These are phyloP conservation scores for Parnassius mnemosyne DNA, from an alignment of 2,888 invertebrate genomes.

Conservation along the genomic window DNA sequence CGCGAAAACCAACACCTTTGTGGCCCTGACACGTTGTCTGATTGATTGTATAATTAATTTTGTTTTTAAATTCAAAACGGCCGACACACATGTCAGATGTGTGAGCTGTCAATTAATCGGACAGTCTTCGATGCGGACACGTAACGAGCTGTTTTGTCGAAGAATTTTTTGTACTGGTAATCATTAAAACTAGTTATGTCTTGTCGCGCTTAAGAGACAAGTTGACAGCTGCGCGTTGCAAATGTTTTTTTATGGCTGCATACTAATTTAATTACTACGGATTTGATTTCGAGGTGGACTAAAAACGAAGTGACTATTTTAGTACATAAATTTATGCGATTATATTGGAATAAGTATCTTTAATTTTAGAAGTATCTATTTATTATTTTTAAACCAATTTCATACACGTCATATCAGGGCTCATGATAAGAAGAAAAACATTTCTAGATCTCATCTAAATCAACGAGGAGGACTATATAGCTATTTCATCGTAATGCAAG, in stretches of 20 bases:
- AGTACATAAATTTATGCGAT: too few relatives aligned
- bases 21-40: slow-evolving; percentile 70
- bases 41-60: slow-evolving; percentile 80
- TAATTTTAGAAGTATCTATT: too few relatives aligned
- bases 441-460: too few relatives aligned
- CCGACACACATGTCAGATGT: slow-evolving; percentile 60
- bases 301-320: too few relatives aligned
- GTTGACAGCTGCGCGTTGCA: slow-evolving; percentile 58
- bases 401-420: too few relatives aligned
- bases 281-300: slow-evolving; percentile 9
- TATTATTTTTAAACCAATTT: too few relatives aligned
- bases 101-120: slow-evolving; percentile 75
- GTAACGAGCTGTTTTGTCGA: slow-evolving; percentile 57
- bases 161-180: slow-evolving; percentile 48
- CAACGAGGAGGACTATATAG: too few relatives aligned
- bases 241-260: slow-evolving; percentile 46
- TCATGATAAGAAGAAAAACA: too few relatives aligned
- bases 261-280: slow-evolving; percentile 19
- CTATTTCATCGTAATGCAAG: too few relatives aligned
- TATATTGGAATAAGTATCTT: too few relatives aligned
- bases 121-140: slow-evolving; percentile 72
- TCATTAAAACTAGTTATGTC: slow-evolving; percentile 59
- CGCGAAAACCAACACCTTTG: slow-evolving; percentile 76
- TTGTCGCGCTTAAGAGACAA: slow-evolving; percentile 46
- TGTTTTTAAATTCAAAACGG: slow-evolving; percentile 68